Base-by-base conservation (phyloP, 2,113 vertebrate species). In the Podilymbus podiceps region DNA sequence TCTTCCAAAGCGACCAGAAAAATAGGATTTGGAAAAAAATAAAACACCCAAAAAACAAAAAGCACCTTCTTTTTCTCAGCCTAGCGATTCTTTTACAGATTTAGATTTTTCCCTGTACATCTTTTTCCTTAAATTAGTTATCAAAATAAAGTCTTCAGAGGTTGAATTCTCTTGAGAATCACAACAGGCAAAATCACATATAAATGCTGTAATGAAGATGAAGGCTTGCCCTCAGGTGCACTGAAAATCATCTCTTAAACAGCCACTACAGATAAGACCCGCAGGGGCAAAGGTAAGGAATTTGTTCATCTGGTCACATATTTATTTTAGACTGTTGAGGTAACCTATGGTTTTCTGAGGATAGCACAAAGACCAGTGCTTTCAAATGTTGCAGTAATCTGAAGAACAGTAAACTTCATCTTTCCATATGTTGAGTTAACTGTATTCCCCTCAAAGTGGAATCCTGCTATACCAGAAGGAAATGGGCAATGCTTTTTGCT, bases 261-360 rank as follows among this genome's bases (percentile, higher is more conserved):
- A 87, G 31, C 33, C 49, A 25, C 35, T 56, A 33, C 35, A 74
- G 80, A 91, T 95, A 92, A 95, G 76, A 56, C 35, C 50, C 11
- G 17, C 11, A 62, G 42, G 67, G 84, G 53, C 91, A 95, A 96
- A 94, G 93, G 89, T 96, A 71, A 89, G 59, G 62, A 56, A 55
- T 62, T 75, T 80, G 42, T 47, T 89, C 50, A 27, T 31, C 55
- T 67, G 35, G 15, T 76, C 38, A 62, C 9, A 3, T 88, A 47
- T 89, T 94, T 95, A 58, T 89, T 94, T 80, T 69, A 91, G 49
- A 52, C 38, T 50, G 25, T 24, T 79, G 58, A 83, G 40, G 59
- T 59, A 58, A 88, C n/a, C 47, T 50, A 5, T 2, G 5, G 40
- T 87, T 91, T 80, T 81, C 44, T 47, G 64, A 84, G 52, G 27